Evolutionary conservation across 2,113 vertebrate species (phyloP), one percentile per base, ranked within the genome.

Genomic region (Illadopsis cleaveri): DNA sequence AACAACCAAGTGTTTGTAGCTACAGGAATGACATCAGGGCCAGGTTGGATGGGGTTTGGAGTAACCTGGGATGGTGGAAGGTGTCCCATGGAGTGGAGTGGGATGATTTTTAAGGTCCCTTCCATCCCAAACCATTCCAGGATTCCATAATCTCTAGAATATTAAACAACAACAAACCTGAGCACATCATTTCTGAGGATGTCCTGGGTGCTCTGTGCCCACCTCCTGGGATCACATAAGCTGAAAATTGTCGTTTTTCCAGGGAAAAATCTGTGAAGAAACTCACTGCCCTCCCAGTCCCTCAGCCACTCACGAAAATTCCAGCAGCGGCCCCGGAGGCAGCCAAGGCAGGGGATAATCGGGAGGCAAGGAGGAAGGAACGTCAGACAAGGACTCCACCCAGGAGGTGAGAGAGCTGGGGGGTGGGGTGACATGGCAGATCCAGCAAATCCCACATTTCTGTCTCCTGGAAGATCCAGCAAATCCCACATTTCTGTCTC

Each of bases 211-310:
- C 15, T 70, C 47, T 50, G 6, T 37, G 10, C 20, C 53, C 44
- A 10, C 12, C 0, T 2, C 9, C 1, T 18, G 16, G 22, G n/a
- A 24, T 65, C 19, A 38, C 10, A 10, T 20, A 28, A 28, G 7
- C 0, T 72, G 37, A 66, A 65, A 65, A 60, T 12, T 23, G 31
- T 69, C 1, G 0, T 72, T 88, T 82, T 80, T 62, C 1, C 92
- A 99, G 99, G 93, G 99, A 99, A 5, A 99, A 99, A 87, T 58
- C 92, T 8, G 86, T 98, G 93, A 99, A 99, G 98, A 99, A 99
- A 33, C 97, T 98, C 12, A 97, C 98, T 61, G 98, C 97, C 50
- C 98, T 99, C 5, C 97, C 98, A 28, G 96, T 96, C 13, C 97
- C 98, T 18, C 97, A 98, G 5, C 98, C 95, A 7, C 91, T 92